phyloP scores from a whole-genome alignment of 53 echinoderm and acorn worm species.

The Luidia sarsii region DNA sequence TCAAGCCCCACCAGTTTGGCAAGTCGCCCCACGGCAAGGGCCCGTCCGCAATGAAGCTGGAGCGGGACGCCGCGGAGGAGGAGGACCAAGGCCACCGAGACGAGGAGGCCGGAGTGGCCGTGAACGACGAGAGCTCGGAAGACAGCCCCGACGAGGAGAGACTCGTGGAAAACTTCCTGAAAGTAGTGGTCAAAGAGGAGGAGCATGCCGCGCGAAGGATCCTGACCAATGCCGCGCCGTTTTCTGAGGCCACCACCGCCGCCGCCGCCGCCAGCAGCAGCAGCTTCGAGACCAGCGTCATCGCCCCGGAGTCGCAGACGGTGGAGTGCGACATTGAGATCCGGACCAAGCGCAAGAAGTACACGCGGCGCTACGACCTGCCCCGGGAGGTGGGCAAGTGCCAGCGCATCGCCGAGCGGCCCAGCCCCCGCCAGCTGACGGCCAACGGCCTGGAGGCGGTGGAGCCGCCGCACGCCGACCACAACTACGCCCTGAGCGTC shows the following conservation, averaged over 20 bases:
- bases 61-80: constrained; percentile 26
- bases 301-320: constrained; percentile 46
- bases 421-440: background rate
- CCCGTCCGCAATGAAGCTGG: constrained; percentile 8
- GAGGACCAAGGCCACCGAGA: constrained; percentile 33
- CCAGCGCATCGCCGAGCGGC: constrained; percentile 11
- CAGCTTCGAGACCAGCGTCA: constrained; percentile 12
- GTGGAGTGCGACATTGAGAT: constrained; percentile 60
- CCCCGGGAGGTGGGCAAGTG: constrained; percentile 50
- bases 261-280: background rate
- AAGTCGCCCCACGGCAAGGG: background rate
- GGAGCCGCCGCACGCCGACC: constrained; percentile 75
- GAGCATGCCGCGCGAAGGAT: constrained; percentile 1
- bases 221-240: background rate
- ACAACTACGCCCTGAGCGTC: constrained; percentile 73
- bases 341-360: constrained; percentile 35
- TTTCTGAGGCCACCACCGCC: no score
- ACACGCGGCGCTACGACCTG: constrained; percentile 32
- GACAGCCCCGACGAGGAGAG: constrained; percentile 36
- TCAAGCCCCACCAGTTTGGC: constrained; percentile 26
- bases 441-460: constrained; percentile 31
- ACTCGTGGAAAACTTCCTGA: constrained; percentile 45
- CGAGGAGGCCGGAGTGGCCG: constrained; percentile 12
- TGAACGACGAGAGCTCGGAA: constrained; percentile 36
- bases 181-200: constrained; percentile 21